Percentiles rank a stretch among this genome's conserved stretches.
Conservation (phyloP, 2,888 invertebrate species). For the Andrena bicolor region DNA sequence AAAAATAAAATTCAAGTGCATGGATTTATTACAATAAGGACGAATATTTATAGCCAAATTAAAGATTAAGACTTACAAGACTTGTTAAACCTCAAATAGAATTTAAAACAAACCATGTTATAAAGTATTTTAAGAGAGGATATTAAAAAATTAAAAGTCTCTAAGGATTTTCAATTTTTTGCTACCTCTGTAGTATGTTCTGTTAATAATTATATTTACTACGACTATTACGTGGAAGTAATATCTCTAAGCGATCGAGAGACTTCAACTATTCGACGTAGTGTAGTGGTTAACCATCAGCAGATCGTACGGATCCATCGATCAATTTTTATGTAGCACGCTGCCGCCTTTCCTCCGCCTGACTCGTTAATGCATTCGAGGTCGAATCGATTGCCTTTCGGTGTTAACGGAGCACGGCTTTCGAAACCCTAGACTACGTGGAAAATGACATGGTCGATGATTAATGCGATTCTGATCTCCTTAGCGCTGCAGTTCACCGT, state of each 20-base stretch:
- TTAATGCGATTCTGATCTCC: conserved; percentile 20
- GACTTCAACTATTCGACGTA: conserved; percentile 48
- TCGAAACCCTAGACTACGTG: neutral
- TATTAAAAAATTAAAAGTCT: too few species aligned
- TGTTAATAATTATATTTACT: too few species aligned
- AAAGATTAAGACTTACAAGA: too few species aligned
- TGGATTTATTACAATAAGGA: too few species aligned
- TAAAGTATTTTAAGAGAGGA: too few species aligned
- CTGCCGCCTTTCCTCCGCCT: conserved; percentile 25
- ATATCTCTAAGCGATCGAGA: conserved; percentile 72
- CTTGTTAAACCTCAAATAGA: too few species aligned
- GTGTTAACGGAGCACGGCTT: conserved; percentile 32
- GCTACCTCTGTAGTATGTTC: too few species aligned
- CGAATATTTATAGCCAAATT: too few species aligned
- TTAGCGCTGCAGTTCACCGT: conserved; percentile 13
- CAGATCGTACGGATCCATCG: conserved; percentile 49
- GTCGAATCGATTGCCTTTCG: conserved; percentile 57
- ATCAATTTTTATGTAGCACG: conserved; percentile 57
- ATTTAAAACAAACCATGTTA: too few species aligned
- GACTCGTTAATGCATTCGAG: conserved; percentile 54
- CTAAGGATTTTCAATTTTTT: too few species aligned
- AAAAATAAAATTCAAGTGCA: too few species aligned
- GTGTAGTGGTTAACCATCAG: conserved; percentile 43
- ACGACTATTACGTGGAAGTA: too few species aligned
- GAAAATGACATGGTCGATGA: conserved; percentile 28